A percentile compares a stretch with the other conserved stretches of the same genome.
Evolutionary conservation across 2,797 vertebrate genomes (phyloP).

Genomic region (Brotogeris chrysoptera): DNA sequence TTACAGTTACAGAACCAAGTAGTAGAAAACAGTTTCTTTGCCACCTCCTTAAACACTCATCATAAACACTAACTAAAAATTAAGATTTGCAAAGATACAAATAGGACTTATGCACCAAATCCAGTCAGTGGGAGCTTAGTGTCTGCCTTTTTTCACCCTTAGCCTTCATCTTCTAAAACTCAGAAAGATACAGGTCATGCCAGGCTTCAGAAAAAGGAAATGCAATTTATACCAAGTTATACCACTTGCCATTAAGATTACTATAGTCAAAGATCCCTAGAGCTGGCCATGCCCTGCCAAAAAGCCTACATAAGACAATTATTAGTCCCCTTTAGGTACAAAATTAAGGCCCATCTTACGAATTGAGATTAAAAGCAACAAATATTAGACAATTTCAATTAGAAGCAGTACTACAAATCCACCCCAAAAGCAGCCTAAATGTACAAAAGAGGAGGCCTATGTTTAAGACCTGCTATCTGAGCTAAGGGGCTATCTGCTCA

Average conservation of each 20-base stretch:
- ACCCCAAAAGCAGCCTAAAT: not conserved
- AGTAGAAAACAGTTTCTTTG: constrained; percentile 12
- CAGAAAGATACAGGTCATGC: not conserved
- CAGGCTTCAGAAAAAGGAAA: constrained; percentile 9
- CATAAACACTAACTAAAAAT: not conserved
- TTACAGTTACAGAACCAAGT: constrained; percentile 74
- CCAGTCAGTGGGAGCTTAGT: not conserved
- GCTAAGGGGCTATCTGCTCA: not conserved
- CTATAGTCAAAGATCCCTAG: not conserved
- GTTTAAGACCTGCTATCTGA: not conserved
- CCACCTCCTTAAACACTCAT: not conserved
- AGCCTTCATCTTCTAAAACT: not conserved
- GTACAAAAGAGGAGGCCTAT: not conserved
- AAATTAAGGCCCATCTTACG: not conserved
- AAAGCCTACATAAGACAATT: not conserved
- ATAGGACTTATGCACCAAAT: not conserved
- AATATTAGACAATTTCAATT: not conserved
- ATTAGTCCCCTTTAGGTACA: not conserved
- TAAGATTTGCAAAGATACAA: not conserved
- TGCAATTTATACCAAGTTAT: not conserved
- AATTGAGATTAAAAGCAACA: not conserved
- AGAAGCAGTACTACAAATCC: not conserved
- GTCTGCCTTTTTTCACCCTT: not conserved
- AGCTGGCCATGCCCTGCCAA: not conserved
- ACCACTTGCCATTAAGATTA: constrained; percentile 15